Conservation (phyloP, 2,113 vertebrate genomes). For the Albula goreensis region DNA sequence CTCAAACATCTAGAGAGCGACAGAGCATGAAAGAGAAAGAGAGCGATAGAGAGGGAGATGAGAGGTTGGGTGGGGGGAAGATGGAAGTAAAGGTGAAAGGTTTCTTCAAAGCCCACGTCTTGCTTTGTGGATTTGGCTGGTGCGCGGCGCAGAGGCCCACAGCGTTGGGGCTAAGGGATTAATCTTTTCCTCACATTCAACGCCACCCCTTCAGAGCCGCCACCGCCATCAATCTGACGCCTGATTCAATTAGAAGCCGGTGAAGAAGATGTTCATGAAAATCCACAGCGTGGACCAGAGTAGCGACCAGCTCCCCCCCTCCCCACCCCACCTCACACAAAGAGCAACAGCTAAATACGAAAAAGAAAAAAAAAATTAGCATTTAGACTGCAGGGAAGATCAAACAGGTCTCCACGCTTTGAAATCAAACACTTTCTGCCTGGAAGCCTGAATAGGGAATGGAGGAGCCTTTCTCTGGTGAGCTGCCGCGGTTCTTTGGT, state of each 20-base stretch:
- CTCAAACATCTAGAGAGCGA: neutral
- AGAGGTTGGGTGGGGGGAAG: neutral
- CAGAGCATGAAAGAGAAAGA: neutral
- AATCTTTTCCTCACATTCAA: neutral
- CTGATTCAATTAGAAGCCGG: neutral
- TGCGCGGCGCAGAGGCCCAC: no score
- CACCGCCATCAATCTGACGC: neutral
- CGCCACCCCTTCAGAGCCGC: neutral
- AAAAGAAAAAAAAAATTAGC: neutral
- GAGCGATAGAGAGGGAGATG: neutral
- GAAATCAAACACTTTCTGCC: neutral
- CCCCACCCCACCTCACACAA: neutral
- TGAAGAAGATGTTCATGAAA: neutral
- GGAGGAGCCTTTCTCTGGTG: neutral
- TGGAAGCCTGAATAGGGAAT: neutral
- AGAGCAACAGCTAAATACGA: neutral
- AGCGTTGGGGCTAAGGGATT: neutral
- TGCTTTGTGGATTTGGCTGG: neutral
- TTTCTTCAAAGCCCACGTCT: neutral
- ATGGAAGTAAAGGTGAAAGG: neutral
- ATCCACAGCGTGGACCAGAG: neutral
- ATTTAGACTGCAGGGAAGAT: conserved; percentile 5
- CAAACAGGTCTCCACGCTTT: neutral
- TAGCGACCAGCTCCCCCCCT: no score
- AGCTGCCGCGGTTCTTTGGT: neutral